Evolutionary conservation across 1,140 invertebrate species (phyloP), one percentile per base, ranked within the genome.

Genomic region (Hestina assimilis): DNA sequence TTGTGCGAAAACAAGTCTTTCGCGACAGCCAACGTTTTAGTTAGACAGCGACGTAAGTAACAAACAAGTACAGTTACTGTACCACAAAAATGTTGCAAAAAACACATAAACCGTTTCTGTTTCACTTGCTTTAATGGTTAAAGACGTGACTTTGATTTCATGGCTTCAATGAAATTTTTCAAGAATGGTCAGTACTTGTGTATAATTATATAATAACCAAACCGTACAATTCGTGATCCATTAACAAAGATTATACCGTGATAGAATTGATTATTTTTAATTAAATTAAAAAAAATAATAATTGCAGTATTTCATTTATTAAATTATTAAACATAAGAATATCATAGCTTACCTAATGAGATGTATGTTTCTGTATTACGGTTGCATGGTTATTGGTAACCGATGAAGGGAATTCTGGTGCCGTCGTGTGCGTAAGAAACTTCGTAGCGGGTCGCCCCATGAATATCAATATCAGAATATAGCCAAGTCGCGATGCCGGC

Each of bases 391-490:
- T 60, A 52, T 56, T 71, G 74, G 70, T 77, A 57, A 62, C 68
- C 68, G 62, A 71, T 56, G 70, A 74, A 79, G 68, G 57, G 58
- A 72, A 71, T 70, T 59, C 60, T 62, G 62, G 63, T 65, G 61
- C 62, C 63, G 68, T 70, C 65, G 68, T 71, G 73, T 67, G 75
- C 74, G 72, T 75, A 78, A 78, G 74, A 72, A 77, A 73, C 72
- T 71, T 79, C 72, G 77, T 66, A 58, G 52, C 65, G 62, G 59
- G 51, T 75, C 79, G 69, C 75, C 69, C 59, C 72, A 66, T 79
- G 84, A 84, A 88, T 88, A 83, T 74, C 80, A 86, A 88, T 88
- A 80, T 82, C 72, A 67, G 68, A 79, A 75, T 80, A 85, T 82
- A 72, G 63, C 40, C 69, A 55, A 68, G 67, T 74, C 45, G 68